Evolutionary conservation across 2,888 invertebrate genomes (phyloP).

Genomic region (Coremacera marginata): DNA sequence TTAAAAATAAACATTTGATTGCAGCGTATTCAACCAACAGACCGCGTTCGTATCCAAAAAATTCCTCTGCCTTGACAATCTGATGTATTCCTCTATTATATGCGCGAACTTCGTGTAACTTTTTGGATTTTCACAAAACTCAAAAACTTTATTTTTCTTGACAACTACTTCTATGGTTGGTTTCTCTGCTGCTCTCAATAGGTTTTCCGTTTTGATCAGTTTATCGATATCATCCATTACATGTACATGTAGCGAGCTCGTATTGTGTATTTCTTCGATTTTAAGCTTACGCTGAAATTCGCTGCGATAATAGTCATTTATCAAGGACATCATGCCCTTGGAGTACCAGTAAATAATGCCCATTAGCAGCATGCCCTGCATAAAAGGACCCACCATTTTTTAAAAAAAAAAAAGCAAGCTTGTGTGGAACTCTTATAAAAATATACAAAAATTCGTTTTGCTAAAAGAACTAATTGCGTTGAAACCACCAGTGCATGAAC

Average conservation of each 20-base stretch:
- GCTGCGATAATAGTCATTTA: conserved; percentile 80
- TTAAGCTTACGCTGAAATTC: conserved; percentile 74
- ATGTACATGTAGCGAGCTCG: conserved; percentile 23
- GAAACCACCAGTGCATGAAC: conserved; percentile 69
- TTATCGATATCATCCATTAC: conserved; percentile 45
- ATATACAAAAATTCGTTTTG: background rate
- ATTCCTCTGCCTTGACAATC: background rate
- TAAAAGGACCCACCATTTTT: conserved; percentile 74
- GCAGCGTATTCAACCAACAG: background rate
- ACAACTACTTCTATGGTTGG: background rate
- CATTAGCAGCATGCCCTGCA: conserved; percentile 76
- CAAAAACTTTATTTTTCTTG: background rate
- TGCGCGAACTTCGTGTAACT: background rate
- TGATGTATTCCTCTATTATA: background rate
- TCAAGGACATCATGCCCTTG: conserved; percentile 77
- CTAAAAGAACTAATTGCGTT: background rate
- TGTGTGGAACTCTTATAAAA: background rate
- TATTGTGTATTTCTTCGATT: conserved; percentile 6
- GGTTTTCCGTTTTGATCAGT: conserved; percentile 42
- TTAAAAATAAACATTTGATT: background rate
- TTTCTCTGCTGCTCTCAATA: conserved; percentile 20
- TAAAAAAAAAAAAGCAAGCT: background rate
- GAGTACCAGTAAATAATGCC: conserved; percentile 81
- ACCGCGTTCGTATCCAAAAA: background rate
- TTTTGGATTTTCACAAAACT: conserved; percentile 11